A percentile compares a stretch with the other conserved stretches of the same genome.
Conservation (phyloP, 2,888 invertebrate species). For the Blastobasis adustella region DNA sequence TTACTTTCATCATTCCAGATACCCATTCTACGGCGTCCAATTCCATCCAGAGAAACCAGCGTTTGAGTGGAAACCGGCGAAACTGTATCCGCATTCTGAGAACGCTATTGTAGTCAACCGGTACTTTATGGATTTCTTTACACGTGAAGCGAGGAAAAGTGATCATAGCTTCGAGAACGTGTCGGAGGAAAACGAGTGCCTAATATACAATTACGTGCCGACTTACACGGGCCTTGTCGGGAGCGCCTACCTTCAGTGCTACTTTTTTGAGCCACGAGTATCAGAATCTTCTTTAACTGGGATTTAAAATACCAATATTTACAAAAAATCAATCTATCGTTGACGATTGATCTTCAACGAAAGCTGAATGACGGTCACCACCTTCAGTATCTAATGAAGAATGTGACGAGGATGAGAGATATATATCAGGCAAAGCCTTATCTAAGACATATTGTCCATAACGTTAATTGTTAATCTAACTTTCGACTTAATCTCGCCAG, state of each 20-base stretch:
- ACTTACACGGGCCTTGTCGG: constrained; percentile 75
- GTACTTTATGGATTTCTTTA: constrained; percentile 88
- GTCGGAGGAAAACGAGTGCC: constrained; percentile 68
- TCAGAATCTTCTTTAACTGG: constrained; percentile 5
- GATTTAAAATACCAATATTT: no score
- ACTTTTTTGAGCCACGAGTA: constrained; percentile 76
- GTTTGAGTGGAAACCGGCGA: constrained; percentile 81
- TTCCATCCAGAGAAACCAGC: constrained; percentile 94
- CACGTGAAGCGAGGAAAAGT: constrained; percentile 82
- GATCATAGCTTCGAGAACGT: constrained; percentile 70
- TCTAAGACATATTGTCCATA: no score
- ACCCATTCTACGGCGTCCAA: constrained; percentile 90
- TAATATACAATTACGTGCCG: constrained; percentile 84
- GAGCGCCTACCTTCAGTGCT: constrained; percentile 78
- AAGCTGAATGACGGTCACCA: no score
- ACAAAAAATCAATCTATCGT: no score
- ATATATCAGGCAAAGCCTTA: no score
- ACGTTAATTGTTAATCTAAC: no score
- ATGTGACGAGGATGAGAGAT: no score
- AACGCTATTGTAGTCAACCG: constrained; percentile 79
- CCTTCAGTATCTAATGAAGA: no score
- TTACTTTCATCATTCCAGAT: constrained; percentile 36
- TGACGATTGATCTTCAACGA: no score
- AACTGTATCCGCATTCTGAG: constrained; percentile 77
- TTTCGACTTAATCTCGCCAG: no score